phyloP scores from a whole-genome alignment of 2,797 vertebrate species.

The Coracias cyanogaster region DNA sequence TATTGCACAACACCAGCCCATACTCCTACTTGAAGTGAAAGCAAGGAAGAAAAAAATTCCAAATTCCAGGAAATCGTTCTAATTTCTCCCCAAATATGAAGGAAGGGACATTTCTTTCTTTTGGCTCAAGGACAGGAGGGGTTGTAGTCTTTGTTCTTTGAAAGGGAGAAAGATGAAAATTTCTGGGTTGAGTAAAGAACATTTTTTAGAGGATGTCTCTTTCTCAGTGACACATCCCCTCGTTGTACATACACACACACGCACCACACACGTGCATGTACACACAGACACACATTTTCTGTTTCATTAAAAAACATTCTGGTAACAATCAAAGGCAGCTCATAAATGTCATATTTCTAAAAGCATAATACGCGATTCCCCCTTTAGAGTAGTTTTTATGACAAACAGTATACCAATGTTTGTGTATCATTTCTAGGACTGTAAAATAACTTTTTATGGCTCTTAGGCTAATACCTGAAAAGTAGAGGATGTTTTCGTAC shows the following conservation, averaged over 20 bases:
- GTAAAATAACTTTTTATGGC: conserved; percentile 59
- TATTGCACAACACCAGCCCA: background rate
- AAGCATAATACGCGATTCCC: background rate
- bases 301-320: conserved; percentile 52
- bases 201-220: background rate
- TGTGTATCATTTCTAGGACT: conserved; percentile 53
- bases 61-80: background rate
- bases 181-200: background rate
- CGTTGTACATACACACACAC: background rate
- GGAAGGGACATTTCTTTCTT: background rate
- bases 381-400: conserved; percentile 59
- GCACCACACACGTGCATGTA: background rate
- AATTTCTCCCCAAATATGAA: background rate
- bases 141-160: background rate
- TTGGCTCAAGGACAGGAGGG: background rate
- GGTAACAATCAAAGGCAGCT: conserved; percentile 66
- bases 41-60: background rate
- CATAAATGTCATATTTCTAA: conserved; percentile 71
- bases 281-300: conserved; percentile 10
- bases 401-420: conserved; percentile 51
- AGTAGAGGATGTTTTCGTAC: background rate
- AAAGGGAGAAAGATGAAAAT: background rate
- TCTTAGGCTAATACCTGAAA: conserved; percentile 50
- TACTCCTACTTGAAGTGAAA: background rate
- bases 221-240: background rate